phyloP scores from a whole-genome alignment of 2,113 vertebrate genomes.

The Psephotus haematonotus region DNA sequence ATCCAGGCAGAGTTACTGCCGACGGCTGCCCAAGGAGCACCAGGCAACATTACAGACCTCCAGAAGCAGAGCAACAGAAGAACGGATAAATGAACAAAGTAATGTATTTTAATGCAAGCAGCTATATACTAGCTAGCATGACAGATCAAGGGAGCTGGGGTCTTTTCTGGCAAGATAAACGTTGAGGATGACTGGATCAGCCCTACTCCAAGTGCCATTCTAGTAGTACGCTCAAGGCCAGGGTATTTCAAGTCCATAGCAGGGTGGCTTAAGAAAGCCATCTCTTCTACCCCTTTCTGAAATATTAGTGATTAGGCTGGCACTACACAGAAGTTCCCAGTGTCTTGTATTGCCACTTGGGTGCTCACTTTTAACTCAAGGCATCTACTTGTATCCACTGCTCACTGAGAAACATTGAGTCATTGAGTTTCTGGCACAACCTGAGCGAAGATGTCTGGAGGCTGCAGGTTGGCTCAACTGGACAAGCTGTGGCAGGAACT shows the following conservation, averaged over 20 bases:
- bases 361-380: background rate
- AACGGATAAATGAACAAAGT: background rate
- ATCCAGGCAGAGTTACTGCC: background rate
- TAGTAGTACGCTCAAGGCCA: background rate
- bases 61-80: background rate
- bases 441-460: background rate
- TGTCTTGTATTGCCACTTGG: background rate
- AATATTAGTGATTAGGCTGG: background rate
- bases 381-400: background rate
- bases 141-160: background rate
- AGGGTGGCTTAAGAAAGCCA: background rate
- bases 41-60: conserved; percentile 1
- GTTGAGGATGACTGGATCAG: background rate
- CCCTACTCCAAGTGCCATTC: background rate
- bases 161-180: background rate
- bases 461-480: background rate
- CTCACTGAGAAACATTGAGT: background rate
- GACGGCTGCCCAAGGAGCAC: background rate
- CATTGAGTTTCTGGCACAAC: accelerated
- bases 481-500: background rate
- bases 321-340: background rate
- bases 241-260: background rate
- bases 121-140: accelerated
- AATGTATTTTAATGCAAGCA: background rate
- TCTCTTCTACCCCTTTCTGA: background rate